Evolutionary conservation across 2,113 vertebrate genomes (phyloP).

Genomic region (Salvelinus fontinalis): DNA sequence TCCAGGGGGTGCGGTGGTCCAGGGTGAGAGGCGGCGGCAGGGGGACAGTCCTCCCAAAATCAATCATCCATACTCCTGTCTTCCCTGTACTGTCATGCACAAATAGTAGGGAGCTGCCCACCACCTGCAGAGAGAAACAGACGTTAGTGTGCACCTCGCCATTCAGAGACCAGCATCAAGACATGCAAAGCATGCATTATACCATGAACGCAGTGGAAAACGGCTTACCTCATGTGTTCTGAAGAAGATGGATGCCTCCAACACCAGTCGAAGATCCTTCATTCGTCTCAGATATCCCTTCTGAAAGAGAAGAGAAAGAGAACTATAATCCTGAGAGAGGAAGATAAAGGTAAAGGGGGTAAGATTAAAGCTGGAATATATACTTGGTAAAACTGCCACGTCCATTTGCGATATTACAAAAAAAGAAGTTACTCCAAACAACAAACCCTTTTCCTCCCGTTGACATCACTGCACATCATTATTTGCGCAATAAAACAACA

Average conservation of each 20-base stretch:
- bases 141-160: neutral
- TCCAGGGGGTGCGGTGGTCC: constrained; percentile 82
- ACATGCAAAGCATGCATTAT: neutral
- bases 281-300: constrained; percentile 74
- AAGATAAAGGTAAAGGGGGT: too few relatives aligned
- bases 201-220: neutral
- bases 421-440: too few relatives aligned
- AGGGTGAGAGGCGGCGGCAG: constrained; percentile 71
- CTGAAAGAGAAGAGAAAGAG: constrained; percentile 49
- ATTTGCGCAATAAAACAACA: too few relatives aligned
- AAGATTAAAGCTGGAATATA: too few relatives aligned
- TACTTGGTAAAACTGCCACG: too few relatives aligned
- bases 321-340: neutral
- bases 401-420: too few relatives aligned
- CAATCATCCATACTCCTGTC: constrained; percentile 89
- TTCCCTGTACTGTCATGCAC: constrained; percentile 78
- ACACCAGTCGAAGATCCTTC: constrained; percentile 70
- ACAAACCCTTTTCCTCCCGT: too few relatives aligned
- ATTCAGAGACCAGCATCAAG: neutral
- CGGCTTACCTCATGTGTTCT: constrained; percentile 78
- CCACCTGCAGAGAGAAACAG: constrained; percentile 70
- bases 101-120: constrained; percentile 87
- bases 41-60: constrained; percentile 83
- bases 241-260: constrained; percentile 84
- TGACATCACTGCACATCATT: too few relatives aligned